Evolutionary conservation across 2,797 vertebrate genomes (phyloP), one percentile per base, ranked within the genome.

Genomic region (Oreochromis grahami): DNA sequence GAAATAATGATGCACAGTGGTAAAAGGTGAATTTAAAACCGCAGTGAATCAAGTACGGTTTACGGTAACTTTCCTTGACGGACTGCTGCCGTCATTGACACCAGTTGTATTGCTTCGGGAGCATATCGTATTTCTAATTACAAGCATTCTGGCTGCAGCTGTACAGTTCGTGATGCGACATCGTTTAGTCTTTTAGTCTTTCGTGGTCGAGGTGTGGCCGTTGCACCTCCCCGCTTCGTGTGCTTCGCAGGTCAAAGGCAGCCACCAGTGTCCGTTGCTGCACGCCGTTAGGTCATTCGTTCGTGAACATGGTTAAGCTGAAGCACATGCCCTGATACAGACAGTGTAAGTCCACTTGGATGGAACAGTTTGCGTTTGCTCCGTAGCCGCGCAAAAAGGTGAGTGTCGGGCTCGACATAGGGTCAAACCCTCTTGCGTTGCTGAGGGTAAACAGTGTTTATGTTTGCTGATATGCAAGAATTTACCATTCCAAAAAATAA

Each of bases 61-160:
- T 80, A 88, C 88, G 74, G 86, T 83, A 84, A 87, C 74, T 45
- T 84, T 77, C 19, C 45, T 81, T 77, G 55, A 86, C 79, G 83
- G 77, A 43, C 82, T 34, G 86, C 74, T 70, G 81, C 77, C 52
- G 83, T 77, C 55, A 17, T 14, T 84, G 76, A 88, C 85, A 87
- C 70, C 79, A 56, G 79, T 55, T 80, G 84, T 91, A 86, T 92
- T 93, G 89, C 93, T 86, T 91, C 85, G 85, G 38, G 68, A 91
- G 88, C 86, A 53, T 81, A 85, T 92, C 76, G 21, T 34, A 65
- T 91, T 79, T 77, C 80, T 55, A 88, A 82, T 87, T 81, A 90
- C 84, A 52, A 81, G 91, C 87, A 65, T 88, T 91, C 74, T 26
- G 13, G 55, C 76, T 77, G 76, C 70, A 38, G 85, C 89, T 76